phyloP scores from a whole-genome alignment of 2,113 vertebrate genomes.

The Oncorhynchus kisutch region DNA sequence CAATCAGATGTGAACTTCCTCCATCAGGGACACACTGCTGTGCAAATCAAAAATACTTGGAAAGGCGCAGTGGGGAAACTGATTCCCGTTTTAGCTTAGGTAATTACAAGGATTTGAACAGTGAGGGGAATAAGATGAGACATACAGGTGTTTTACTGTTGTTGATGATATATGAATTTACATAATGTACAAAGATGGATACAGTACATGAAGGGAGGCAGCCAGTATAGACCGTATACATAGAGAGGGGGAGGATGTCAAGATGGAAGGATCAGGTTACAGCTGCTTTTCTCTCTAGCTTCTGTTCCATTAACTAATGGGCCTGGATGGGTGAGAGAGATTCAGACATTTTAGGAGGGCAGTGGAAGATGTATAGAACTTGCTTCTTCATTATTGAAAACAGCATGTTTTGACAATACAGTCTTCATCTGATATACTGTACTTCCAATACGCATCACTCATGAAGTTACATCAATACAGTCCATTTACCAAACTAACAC shows the following conservation, averaged over 20 bases:
- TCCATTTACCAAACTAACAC: no score
- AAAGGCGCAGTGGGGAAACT: no score
- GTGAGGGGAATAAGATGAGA: no score
- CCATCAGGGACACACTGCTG: no score
- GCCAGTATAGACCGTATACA: not conserved
- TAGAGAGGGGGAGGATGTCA: not conserved
- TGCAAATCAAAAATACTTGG: no score
- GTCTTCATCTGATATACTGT: not conserved
- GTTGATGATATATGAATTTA: not conserved
- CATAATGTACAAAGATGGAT: not conserved
- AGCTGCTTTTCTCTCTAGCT: constrained; percentile 7
- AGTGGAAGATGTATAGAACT: not conserved
- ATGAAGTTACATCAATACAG: no score
- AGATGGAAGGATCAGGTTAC: constrained; percentile 42
- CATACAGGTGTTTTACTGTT: not conserved
- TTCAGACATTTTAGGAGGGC: not conserved
- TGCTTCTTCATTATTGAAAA: not conserved
- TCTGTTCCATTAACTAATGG: constrained; percentile 50
- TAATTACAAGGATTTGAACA: no score
- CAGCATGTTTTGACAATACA: not conserved
- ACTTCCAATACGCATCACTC: no score
- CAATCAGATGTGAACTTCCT: no score
- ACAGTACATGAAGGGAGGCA: constrained; percentile 1
- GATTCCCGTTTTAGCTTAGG: no score
- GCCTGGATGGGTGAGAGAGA: not conserved